These are phyloP conservation scores for Variabilichromis moorii DNA, from an alignment of 2,113 vertebrate species.

Conservation along the genomic window DNA sequence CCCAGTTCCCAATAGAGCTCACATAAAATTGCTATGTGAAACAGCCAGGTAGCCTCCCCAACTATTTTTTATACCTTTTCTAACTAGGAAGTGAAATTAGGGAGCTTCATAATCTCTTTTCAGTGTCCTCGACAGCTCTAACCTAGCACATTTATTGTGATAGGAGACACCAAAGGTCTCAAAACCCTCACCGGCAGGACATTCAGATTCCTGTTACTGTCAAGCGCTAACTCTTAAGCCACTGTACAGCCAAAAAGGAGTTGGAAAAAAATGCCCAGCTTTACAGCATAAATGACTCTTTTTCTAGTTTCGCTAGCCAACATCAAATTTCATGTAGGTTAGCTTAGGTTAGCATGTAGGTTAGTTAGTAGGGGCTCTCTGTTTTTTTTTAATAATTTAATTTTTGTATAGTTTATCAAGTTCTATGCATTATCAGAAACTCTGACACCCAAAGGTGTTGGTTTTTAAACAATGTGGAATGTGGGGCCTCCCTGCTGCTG, in stretches of 20 bases:
- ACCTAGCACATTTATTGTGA: background rate
- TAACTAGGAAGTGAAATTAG: rapidly evolving
- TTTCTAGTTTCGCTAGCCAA: background rate
- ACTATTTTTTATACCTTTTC: background rate
- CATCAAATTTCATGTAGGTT: background rate
- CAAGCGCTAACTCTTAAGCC: background rate
- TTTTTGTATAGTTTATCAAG: background rate
- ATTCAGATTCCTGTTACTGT: background rate
- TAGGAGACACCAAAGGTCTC: background rate
- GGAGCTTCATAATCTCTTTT: background rate
- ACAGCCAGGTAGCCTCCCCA: background rate
- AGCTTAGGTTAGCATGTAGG: background rate
- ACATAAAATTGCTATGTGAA: background rate
- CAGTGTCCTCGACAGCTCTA: background rate
- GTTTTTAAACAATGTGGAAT: background rate
- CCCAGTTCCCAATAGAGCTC: background rate
- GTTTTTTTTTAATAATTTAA: background rate
- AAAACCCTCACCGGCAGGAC: background rate
- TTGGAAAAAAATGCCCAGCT: background rate
- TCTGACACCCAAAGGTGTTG: background rate
- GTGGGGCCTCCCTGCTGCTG: no score
- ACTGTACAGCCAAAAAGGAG: background rate
- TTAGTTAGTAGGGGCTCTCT: background rate
- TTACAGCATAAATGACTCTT: background rate
- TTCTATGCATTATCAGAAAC: background rate